phyloP scores from a whole-genome alignment of 2,888 invertebrate genomes.

The Cephus nigrinus region DNA sequence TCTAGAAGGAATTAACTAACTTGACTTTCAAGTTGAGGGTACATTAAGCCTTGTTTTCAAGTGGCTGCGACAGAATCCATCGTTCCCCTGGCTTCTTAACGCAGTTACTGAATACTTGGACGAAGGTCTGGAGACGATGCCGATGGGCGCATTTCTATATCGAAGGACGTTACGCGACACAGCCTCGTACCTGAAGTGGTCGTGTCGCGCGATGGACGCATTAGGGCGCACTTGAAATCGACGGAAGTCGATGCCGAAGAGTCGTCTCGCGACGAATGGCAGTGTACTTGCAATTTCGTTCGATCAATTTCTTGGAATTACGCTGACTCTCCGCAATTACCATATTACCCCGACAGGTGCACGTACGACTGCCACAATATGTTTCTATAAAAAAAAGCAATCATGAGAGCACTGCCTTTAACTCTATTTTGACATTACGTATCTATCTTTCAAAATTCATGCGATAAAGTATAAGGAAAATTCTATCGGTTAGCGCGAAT shows the following conservation, averaged over 20 bases:
- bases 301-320: background rate
- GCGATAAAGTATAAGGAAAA: background rate
- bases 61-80: background rate
- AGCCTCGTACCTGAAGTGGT: background rate
- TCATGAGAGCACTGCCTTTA: background rate
- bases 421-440: background rate
- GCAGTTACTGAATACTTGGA: background rate
- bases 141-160: background rate
- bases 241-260: background rate
- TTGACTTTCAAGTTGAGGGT: background rate
- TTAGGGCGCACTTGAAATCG: background rate
- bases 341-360: background rate
- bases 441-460: background rate
- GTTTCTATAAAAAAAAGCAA: background rate
- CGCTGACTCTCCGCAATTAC: background rate
- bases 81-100: background rate
- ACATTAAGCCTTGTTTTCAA: background rate
- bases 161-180: background rate
- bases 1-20: background rate
- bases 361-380: background rate
- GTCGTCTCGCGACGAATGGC: background rate
- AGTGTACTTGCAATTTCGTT: background rate
- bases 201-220: background rate
- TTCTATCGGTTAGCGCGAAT: background rate
- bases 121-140: background rate